Percentiles rank a stretch among this genome's conserved stretches.
phyloP scores from a whole-genome alignment of 2,797 vertebrate genomes.

The Myripristis jacobus region DNA sequence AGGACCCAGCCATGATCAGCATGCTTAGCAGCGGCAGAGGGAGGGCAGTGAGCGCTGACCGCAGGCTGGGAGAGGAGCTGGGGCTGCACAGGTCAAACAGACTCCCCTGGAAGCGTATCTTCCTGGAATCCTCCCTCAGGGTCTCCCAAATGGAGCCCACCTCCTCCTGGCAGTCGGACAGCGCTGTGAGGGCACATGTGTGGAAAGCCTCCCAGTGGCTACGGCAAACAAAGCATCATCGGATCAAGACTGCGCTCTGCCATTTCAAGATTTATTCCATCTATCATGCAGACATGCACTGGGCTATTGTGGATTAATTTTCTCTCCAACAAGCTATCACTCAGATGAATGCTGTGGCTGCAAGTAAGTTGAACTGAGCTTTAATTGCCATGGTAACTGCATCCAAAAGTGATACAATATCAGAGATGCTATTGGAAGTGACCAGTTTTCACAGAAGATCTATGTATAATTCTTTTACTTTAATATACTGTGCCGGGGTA shows the following conservation, averaged over 20 bases:
- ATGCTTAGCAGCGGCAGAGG: slow-evolving; percentile 62
- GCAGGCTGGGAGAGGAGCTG: slow-evolving; percentile 65
- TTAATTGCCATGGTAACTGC: slow-evolving; percentile 76
- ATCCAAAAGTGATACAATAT: slow-evolving; percentile 68
- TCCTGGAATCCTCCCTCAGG: slow-evolving; percentile 82
- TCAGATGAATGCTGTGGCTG: slow-evolving; percentile 51
- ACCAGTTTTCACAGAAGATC: slow-evolving; percentile 50
- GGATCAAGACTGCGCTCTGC: slow-evolving; percentile 37
- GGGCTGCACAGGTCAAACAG: slow-evolving; percentile 84
- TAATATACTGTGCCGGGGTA: slow-evolving; percentile 35
- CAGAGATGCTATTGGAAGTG: slow-evolving; percentile 56
- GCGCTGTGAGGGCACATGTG: slow-evolving; percentile 75
- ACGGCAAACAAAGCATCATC: slow-evolving; percentile 62
- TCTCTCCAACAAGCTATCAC: slow-evolving; percentile 63
- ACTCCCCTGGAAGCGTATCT: slow-evolving; percentile 85
- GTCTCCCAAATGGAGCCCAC: slow-evolving; percentile 84
- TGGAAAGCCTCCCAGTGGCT: slow-evolving; percentile 88
- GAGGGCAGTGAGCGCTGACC: slow-evolving; percentile 39
- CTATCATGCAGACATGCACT: slow-evolving; percentile 30
- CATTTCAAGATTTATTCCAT: slow-evolving; percentile 29
- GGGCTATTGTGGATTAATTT: slow-evolving; percentile 43
- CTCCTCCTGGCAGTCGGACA: slow-evolving; percentile 84
- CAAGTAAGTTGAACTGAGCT: slow-evolving; percentile 62
- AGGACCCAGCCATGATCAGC: slow-evolving; percentile 64
- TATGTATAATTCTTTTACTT: slow-evolving; percentile 65